Base-by-base conservation (phyloP, 2,888 invertebrate species). In the Morpho helenor region DNA sequence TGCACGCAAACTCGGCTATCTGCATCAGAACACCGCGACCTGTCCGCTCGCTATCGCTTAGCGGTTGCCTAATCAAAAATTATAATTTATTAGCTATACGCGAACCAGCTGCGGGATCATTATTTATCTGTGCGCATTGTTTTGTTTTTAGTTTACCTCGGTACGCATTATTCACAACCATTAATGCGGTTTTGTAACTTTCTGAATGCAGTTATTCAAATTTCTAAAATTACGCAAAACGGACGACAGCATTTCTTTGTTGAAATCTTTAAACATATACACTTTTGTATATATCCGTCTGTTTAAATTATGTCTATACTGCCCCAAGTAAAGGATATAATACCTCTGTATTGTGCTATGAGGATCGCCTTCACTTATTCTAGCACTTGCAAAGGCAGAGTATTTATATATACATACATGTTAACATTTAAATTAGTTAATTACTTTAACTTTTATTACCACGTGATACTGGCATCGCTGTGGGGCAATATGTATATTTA, bases 1-100 rank as follows among this genome's bases (percentile, higher is more conserved):
- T 84, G 80, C 74, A 66, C 76, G 76, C 83, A 83, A 82, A 84
- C 76, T 73, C 75, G 84, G 87, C 87, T 88, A 88, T 89, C 88
- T 77, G 74, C 75, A 84, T 84, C 86, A 70, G 68, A 68, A 76
- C 72, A 67, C 70, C 66, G 69, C 68, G 71, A 72, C 73, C 71
- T 70, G 73, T 71, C 77, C 72, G 71, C 56, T 54, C 39, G 63
- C 60, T 68, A 66, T 67, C 75, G 74, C 67, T 68, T 70, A 68
- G 61, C 67, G 64, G 63, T 65, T 65, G 72, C 68, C 69, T 68
- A 65, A 66, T 68, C 65, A 68, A 66, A 72, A 74, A 74, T 74
- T 74, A 75, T 69, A 71, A 75, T 70, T 74, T 73, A 74, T 73
- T 66, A 65, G 62, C 66, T 59, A 55, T 50, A 45, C 45, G 45